Conservation (phyloP, 2,888 invertebrate species). For the Drosophila multiciliata region DNA sequence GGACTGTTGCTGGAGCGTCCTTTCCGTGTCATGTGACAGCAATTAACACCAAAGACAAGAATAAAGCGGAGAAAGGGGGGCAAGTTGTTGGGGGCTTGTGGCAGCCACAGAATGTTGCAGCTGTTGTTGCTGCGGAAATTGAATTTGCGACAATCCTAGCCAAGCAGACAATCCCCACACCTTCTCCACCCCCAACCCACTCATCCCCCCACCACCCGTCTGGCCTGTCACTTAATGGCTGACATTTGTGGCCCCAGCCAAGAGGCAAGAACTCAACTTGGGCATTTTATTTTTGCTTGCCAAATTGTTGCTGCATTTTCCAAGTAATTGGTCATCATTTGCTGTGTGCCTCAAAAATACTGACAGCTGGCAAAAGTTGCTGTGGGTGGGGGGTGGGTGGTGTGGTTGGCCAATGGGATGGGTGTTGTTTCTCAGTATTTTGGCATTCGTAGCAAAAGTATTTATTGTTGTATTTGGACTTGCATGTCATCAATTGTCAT, state of each 20-base stretch:
- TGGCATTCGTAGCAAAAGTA: slow-evolving; percentile 31
- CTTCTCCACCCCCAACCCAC: too few species aligned
- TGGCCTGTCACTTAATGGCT: slow-evolving; percentile 51
- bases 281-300: slow-evolving; percentile 50
- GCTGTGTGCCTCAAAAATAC: slow-evolving; percentile 40
- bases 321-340: slow-evolving; percentile 76
- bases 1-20: slow-evolving; percentile 53
- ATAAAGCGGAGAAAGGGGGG: background rate
- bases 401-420: background rate
- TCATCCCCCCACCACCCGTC: background rate
- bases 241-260: slow-evolving; percentile 45
- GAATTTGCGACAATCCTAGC: slow-evolving; percentile 62
- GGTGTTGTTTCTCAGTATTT: slow-evolving; percentile 36
- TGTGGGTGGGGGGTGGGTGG: background rate
- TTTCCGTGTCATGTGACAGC: slow-evolving; percentile 70
- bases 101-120: slow-evolving; percentile 27
- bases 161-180: background rate
- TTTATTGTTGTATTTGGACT: slow-evolving; percentile 36
- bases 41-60: slow-evolving; percentile 74
- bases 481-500: slow-evolving; percentile 47
- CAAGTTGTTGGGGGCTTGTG: slow-evolving; percentile 39
- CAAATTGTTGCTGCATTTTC: slow-evolving; percentile 78
- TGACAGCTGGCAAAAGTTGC: slow-evolving; percentile 48
- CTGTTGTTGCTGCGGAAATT: slow-evolving; percentile 66
- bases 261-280: slow-evolving; percentile 19